phyloP scores from a whole-genome alignment of 2,888 invertebrate genomes.

The Thymelicus acteon region DNA sequence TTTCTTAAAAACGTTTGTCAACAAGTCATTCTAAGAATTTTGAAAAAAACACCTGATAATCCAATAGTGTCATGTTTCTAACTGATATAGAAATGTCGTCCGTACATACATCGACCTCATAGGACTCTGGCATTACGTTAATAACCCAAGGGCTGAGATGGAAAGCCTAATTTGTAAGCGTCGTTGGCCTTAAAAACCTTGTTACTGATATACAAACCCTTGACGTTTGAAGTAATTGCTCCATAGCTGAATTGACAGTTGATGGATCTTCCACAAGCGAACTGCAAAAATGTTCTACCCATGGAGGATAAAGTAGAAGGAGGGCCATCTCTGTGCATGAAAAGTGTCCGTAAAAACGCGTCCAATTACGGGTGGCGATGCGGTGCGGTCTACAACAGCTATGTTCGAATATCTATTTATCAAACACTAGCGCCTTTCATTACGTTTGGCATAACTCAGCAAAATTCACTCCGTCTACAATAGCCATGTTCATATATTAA shows the following conservation, averaged over 20 bases:
- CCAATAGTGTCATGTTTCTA: background rate
- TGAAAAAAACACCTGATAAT: background rate
- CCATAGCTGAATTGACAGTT: background rate
- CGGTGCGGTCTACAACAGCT: too few relatives aligned
- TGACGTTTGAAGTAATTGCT: background rate
- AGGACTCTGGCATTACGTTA: background rate
- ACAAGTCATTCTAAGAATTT: conserved; percentile 16
- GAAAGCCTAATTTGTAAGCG: conserved; percentile 4
- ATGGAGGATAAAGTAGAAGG: too few relatives aligned
- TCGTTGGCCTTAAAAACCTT: background rate
- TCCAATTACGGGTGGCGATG: too few relatives aligned
- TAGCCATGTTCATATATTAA: too few relatives aligned
- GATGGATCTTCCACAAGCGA: background rate
- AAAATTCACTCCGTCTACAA: too few relatives aligned
- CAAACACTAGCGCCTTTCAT: too few relatives aligned
- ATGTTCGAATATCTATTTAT: too few relatives aligned
- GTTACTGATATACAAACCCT: conserved; percentile 1
- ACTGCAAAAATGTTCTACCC: background rate
- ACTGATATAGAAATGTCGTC: too few relatives aligned
- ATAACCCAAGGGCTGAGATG: background rate
- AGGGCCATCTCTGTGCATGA: too few relatives aligned
- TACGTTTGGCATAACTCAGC: too few relatives aligned
- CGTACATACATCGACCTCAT: background rate
- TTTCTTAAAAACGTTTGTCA: conserved; percentile 18
- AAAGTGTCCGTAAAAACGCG: too few relatives aligned